Evolutionary conservation across 2,797 vertebrate genomes (phyloP).

Genomic region (Hozukius guyotensis): DNA sequence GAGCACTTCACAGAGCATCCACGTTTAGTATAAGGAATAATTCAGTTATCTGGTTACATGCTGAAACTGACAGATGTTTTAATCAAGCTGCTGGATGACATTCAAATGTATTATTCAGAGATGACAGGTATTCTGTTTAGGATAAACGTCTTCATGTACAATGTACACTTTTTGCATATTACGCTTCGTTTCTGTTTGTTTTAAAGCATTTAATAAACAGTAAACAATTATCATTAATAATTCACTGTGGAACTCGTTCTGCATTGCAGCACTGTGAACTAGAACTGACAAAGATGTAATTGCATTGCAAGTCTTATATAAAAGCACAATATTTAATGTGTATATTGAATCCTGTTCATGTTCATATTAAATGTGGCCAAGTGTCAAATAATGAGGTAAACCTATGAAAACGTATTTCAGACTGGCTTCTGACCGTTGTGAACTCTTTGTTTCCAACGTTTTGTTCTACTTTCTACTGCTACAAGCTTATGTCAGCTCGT

Average conservation of each 20-base stretch:
- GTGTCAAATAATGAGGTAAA: too few relatives aligned
- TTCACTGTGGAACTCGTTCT: not conserved
- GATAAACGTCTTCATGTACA: not conserved
- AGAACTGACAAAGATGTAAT: not conserved
- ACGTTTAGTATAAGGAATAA: conserved; percentile 33
- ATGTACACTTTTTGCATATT: not conserved
- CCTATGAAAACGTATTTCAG: too few relatives aligned
- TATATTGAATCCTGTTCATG: too few relatives aligned
- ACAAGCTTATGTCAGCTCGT: too few relatives aligned
- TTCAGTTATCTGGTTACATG: conserved; percentile 17
- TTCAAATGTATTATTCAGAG: not conserved
- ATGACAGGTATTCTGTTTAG: not conserved
- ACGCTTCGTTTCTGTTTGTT: not conserved
- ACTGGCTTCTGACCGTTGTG: too few relatives aligned
- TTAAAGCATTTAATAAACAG: not conserved
- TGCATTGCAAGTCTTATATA: not conserved
- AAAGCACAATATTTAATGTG: not conserved
- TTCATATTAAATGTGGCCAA: too few relatives aligned
- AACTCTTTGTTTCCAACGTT: too few relatives aligned
- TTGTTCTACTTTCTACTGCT: too few relatives aligned
- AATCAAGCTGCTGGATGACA: conserved; percentile 25
- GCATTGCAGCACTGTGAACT: not conserved
- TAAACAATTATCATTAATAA: not conserved
- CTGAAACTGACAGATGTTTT: conserved; percentile 20
- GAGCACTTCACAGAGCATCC: conserved; percentile 28